Evolutionary conservation across 2,888 invertebrate genomes (phyloP), one percentile per base, ranked within the genome.

Genomic region (Ceriagrion tenellum): DNA sequence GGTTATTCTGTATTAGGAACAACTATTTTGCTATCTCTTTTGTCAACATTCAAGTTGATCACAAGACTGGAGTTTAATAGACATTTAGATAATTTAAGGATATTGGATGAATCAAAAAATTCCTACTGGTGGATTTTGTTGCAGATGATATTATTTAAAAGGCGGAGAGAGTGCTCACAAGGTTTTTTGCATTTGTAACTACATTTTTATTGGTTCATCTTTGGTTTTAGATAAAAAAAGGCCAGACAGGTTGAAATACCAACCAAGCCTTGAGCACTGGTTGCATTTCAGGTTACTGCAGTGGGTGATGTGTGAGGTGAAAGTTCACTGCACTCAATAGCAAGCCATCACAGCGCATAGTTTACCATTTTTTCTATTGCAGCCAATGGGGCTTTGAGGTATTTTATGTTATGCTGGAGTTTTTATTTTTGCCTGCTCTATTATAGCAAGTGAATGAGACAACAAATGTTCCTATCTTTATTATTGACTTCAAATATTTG

Each of bases 1-100:
- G 93, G 55, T 93, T 93, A 93, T 93, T 93, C 93, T 93, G 69
- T 47, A 93, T 93, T 93, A 69, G 69, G 93, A 93, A 93, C 93
- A 40, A 93, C 93, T 93, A 93, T 93, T 93, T 93, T 93, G 93
- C 93, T 93, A 93, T 93, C 93, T 93, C 93, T 93, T 93, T 93
- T 93, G 93, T 93, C 93, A 93, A 93, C 93, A 55, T 93, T 74
- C 69, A 74, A 69, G 93, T 93, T 93, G 93, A 93, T 93, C 93
- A 93, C 69, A 93, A 93, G 93, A 93, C 93, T 93, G 93, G 93
- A 74, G 16, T 93, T 69, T 40, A 35, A 93, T 93, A 93, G 74
- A 93, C 12, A 47, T 47, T 93, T 93, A 93, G 93, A 74, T 93
- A 59, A 93, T 91, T 91, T 91, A 93, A 93, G 40, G n/a, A 93